Conservation (phyloP, 2,797 vertebrate genomes). For the Bradypodion ventrale region DNA sequence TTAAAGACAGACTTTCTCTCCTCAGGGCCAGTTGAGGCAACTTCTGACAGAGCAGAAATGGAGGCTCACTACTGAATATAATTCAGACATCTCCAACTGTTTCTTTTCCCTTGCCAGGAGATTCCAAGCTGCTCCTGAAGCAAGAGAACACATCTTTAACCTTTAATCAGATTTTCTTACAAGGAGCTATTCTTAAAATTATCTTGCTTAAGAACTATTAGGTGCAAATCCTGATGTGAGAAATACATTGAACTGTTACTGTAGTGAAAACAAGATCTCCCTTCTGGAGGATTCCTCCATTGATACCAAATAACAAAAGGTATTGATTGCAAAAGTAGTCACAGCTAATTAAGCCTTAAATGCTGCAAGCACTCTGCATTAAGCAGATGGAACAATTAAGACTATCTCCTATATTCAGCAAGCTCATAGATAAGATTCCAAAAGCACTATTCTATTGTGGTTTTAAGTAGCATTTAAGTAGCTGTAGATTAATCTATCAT, state of each 20-base stretch:
- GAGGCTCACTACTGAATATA: background rate
- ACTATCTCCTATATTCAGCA: conserved; percentile 39
- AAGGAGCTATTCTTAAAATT: conserved; percentile 76
- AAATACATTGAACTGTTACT: conserved; percentile 48
- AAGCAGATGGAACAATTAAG: conserved; percentile 66
- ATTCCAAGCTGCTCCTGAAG: background rate
- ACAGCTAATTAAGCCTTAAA: conserved; percentile 79
- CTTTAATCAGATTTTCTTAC: conserved; percentile 77
- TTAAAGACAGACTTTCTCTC: accelerated
- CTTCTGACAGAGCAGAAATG: background rate
- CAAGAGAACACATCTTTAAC: conserved; percentile 39
- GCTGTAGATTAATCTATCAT: conserved; percentile 61
- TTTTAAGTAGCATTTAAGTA: conserved; percentile 64
- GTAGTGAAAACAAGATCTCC: conserved; percentile 51
- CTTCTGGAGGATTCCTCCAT: conserved; percentile 68
- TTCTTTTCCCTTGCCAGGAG: background rate
- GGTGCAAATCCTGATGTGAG: conserved; percentile 71
- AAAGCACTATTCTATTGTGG: conserved; percentile 45
- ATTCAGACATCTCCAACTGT: conserved; percentile 1
- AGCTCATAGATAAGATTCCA: conserved; percentile 60
- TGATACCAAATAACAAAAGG: conserved; percentile 73
- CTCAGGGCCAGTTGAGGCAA: background rate
- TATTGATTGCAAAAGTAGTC: conserved; percentile 72
- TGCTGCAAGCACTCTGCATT: conserved; percentile 71
- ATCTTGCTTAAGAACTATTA: conserved; percentile 80